Evolutionary conservation across 2,888 invertebrate species (phyloP).

Genomic region (Phasia obesa): DNA sequence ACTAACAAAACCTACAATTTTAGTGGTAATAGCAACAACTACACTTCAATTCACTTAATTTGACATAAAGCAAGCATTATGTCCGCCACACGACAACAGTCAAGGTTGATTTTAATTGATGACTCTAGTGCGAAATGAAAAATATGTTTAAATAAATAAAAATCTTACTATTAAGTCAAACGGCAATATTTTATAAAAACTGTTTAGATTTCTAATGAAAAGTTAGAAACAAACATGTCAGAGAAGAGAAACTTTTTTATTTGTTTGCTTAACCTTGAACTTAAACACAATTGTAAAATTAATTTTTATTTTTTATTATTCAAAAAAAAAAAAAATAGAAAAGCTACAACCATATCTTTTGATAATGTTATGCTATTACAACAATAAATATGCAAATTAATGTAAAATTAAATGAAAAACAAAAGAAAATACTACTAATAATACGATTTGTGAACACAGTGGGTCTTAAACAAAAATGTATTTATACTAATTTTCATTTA

Average conservation of each 20-base stretch:
- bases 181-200: constrained; percentile 26
- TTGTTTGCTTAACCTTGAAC: constrained; percentile 54
- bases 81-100: constrained; percentile 71
- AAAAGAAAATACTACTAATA: too few species aligned
- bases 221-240: neutral
- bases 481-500: too few species aligned
- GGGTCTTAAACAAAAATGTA: neutral
- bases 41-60: constrained; percentile 63
- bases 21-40: constrained; percentile 36
- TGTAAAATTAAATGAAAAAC: constrained; percentile 14
- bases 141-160: constrained; percentile 11
- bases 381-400: constrained; percentile 35
- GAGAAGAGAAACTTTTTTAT: constrained; percentile 60
- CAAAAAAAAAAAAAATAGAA: neutral
- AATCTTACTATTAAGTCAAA: constrained; percentile 22
- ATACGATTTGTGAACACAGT: neutral
- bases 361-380: neutral
- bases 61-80: constrained; percentile 67
- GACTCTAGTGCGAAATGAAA: constrained; percentile 64
- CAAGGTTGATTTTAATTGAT: constrained; percentile 68
- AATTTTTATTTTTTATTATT: neutral
- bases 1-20: constrained; percentile 1
- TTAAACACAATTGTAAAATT: constrained; percentile 8
- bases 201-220: constrained; percentile 15
- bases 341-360: too few species aligned